Percentiles rank a stretch among this genome's conserved stretches.
phyloP scores from a whole-genome alignment of 2,888 invertebrate genomes.

The Netelia virgata region DNA sequence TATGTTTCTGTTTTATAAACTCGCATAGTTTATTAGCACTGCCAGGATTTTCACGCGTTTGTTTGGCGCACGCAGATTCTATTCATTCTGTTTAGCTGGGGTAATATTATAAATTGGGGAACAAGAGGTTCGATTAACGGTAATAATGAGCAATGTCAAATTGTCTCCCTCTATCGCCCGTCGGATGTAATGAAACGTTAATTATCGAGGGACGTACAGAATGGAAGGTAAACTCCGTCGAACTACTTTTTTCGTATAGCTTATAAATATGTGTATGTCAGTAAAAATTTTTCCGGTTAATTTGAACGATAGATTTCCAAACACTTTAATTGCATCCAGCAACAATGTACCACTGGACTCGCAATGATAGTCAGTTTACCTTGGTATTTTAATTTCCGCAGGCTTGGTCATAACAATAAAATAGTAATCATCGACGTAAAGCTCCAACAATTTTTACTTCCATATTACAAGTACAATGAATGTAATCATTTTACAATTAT shows the following conservation, averaged over 20 bases:
- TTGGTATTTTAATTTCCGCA: slow-evolving; percentile 33
- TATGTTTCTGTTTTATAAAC: background rate
- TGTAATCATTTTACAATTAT: slow-evolving; percentile 27
- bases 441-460: slow-evolving; percentile 50
- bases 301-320: background rate
- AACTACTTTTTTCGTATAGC: slow-evolving; percentile 17
- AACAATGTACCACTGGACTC: background rate
- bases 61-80: slow-evolving; percentile 35
- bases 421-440: background rate
- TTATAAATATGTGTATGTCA: background rate
- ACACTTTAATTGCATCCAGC: background rate
- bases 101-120: slow-evolving; percentile 66
- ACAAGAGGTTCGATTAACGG: slow-evolving; percentile 67
- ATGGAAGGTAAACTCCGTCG: slow-evolving; percentile 29
- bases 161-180: slow-evolving; percentile 54
- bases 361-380: slow-evolving; percentile 30
- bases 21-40: background rate
- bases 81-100: slow-evolving; percentile 46
- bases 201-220: slow-evolving; percentile 45
- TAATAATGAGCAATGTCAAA: slow-evolving; percentile 56
- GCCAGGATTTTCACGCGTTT: slow-evolving; percentile 27
- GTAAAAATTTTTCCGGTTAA: slow-evolving; percentile 6
- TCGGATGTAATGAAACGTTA: slow-evolving; percentile 63
- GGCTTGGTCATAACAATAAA: slow-evolving; percentile 16
- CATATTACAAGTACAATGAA: slow-evolving; percentile 52